Conservation (phyloP, 2,113 vertebrate species). For the Passer domesticus region DNA sequence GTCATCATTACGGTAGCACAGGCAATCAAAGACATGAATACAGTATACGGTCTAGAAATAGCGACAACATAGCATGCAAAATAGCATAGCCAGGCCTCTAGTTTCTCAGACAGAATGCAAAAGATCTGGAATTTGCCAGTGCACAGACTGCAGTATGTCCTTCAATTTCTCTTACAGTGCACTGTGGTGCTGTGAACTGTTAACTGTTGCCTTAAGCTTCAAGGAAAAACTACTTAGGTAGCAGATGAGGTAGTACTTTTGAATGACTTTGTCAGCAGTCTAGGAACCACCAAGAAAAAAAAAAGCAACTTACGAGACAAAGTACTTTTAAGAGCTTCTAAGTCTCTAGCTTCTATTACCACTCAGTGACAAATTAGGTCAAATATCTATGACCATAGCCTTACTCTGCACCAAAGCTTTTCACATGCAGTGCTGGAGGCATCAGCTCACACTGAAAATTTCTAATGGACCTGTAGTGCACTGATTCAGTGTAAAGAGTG, state of each 20-base stretch:
- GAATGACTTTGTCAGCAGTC: not conserved
- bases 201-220: not conserved
- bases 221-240: not conserved
- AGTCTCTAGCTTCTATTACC: not conserved
- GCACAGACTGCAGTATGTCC: not conserved
- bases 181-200: not conserved
- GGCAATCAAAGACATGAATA: not conserved
- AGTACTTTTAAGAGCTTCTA: not conserved
- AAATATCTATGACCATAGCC: not conserved
- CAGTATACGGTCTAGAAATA: not conserved
- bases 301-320: not conserved
- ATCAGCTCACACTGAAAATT: not conserved
- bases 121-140: not conserved
- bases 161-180: not conserved
- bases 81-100: not conserved
- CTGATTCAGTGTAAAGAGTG: conserved; percentile 40
- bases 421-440: not conserved
- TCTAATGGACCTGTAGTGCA: conserved; percentile 28
- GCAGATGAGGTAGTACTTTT: not conserved
- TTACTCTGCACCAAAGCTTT: not conserved
- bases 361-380: not conserved
- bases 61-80: not conserved
- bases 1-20: not conserved
- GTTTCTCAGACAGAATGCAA: not conserved
- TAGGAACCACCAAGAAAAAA: not conserved